Evolutionary conservation across 2,888 invertebrate species (phyloP).

Genomic region (Bruchidius siliquastri): DNA sequence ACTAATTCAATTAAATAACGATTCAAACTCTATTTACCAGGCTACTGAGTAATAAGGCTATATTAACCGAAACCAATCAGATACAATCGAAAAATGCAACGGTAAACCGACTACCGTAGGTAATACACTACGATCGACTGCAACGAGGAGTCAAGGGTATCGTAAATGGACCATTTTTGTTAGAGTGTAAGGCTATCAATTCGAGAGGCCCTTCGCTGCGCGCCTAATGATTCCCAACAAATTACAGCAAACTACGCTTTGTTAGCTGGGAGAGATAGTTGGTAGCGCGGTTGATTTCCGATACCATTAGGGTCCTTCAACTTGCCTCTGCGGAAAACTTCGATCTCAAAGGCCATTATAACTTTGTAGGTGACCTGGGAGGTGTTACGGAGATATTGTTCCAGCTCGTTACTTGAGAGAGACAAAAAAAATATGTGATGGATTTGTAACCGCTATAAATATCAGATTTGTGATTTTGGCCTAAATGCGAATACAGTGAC

Average conservation of each 20-base stretch:
- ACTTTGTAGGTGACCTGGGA: not conserved
- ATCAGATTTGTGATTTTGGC: too few relatives aligned
- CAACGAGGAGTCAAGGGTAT: too few relatives aligned
- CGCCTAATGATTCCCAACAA: not conserved
- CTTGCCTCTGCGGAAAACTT: not conserved
- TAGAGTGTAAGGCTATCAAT: conserved; percentile 4
- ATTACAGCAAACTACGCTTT: not conserved
- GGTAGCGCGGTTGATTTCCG: not conserved
- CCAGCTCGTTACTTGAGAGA: not conserved
- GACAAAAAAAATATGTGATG: not conserved
- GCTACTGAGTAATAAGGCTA: too few relatives aligned
- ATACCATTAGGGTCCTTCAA: not conserved
- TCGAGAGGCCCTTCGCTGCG: not conserved
- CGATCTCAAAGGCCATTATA: not conserved
- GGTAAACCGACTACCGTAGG: too few relatives aligned
- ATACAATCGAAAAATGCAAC: not conserved
- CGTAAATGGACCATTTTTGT: conserved; percentile 5
- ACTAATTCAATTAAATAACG: too few relatives aligned
- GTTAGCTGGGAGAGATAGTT: not conserved
- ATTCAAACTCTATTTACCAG: too few relatives aligned
- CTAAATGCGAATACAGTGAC: too few relatives aligned
- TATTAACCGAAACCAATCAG: too few relatives aligned
- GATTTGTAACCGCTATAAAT: too few relatives aligned
- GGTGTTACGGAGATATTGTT: not conserved
- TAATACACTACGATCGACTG: too few relatives aligned